Evolutionary conservation across 2,113 vertebrate genomes (phyloP).

Genomic region (Pleuronectes platessa): DNA sequence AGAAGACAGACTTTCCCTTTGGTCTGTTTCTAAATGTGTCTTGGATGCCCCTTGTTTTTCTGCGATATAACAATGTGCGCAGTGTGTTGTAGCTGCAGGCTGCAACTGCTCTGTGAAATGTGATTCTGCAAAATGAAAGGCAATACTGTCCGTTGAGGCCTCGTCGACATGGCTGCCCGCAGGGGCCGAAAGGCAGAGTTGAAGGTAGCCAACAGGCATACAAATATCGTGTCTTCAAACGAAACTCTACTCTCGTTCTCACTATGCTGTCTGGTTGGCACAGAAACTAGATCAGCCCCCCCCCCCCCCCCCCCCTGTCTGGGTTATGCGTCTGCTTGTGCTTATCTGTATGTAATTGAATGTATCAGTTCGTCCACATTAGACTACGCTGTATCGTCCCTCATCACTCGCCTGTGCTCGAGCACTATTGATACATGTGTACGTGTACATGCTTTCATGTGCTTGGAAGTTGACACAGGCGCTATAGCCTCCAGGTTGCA

Average conservation of each 20-base stretch:
- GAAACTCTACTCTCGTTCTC: constrained; percentile 59
- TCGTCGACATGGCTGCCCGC: constrained; percentile 9
- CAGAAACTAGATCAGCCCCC: not conserved
- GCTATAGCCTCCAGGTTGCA: not conserved
- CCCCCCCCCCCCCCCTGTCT: not conserved
- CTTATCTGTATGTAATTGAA: not conserved
- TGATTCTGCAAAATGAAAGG: constrained; percentile 49
- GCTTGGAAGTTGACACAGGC: constrained; percentile 28
- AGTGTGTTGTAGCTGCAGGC: not conserved
- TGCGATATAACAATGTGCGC: not conserved
- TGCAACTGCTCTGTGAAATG: constrained; percentile 26
- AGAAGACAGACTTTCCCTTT: not conserved
- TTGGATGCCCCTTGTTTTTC: not conserved
- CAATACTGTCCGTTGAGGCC: not conserved
- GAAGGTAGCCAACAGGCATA: constrained; percentile 10
- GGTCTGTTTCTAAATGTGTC: not conserved
- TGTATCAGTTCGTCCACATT: not conserved
- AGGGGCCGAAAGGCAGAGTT: not conserved
- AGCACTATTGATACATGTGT: not conserved
- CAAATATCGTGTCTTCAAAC: constrained; percentile 52
- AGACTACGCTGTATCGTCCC: not conserved
- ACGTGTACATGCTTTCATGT: constrained; percentile 7
- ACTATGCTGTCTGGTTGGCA: constrained; percentile 62
- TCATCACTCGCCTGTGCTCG: not conserved
- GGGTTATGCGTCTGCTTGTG: constrained; percentile 4